phyloP scores from a whole-genome alignment of 2,113 vertebrate species.

The Hystrix brachyura region DNA sequence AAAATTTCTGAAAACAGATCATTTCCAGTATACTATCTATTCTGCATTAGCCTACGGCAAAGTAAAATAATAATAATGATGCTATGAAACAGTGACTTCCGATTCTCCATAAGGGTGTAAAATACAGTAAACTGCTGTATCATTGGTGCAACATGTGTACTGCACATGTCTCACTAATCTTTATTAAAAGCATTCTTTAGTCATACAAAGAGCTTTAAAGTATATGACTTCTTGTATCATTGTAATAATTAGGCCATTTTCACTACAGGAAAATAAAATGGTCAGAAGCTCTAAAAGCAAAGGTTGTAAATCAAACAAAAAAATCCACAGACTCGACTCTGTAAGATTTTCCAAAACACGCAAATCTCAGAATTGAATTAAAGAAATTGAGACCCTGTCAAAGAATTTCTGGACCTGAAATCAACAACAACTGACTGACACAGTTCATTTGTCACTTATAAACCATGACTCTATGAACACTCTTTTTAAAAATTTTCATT shows the following conservation, averaged over 20 bases:
- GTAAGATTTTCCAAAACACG: constrained; percentile 82
- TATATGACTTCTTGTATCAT: constrained; percentile 84
- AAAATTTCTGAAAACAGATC: constrained; percentile 84
- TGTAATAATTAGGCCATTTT: constrained; percentile 86
- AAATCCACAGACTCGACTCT: constrained; percentile 79
- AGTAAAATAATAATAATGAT: constrained; percentile 90
- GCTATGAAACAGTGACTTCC: constrained; percentile 91
- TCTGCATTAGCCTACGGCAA: constrained; percentile 83
- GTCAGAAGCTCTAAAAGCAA: constrained; percentile 85
- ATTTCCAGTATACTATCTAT: constrained; percentile 83
- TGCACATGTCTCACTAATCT: constrained; percentile 88
- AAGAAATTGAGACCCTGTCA: constrained; percentile 59
- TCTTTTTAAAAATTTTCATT: background rate
- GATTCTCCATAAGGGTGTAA: constrained; percentile 89
- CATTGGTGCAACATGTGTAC: constrained; percentile 84
- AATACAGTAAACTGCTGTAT: constrained; percentile 90
- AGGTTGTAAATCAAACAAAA: constrained; percentile 88
- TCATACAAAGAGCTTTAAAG: constrained; percentile 86
- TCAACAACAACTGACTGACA: constrained; percentile 85
- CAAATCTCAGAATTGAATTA: constrained; percentile 80
- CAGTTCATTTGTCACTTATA: constrained; percentile 91
- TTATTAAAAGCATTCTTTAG: constrained; percentile 89
- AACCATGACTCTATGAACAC: constrained; percentile 84
- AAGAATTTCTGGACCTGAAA: constrained; percentile 85
- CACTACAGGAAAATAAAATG: constrained; percentile 86